Conservation (phyloP, 2,113 vertebrate genomes). For the Peromyscus maniculatus region DNA sequence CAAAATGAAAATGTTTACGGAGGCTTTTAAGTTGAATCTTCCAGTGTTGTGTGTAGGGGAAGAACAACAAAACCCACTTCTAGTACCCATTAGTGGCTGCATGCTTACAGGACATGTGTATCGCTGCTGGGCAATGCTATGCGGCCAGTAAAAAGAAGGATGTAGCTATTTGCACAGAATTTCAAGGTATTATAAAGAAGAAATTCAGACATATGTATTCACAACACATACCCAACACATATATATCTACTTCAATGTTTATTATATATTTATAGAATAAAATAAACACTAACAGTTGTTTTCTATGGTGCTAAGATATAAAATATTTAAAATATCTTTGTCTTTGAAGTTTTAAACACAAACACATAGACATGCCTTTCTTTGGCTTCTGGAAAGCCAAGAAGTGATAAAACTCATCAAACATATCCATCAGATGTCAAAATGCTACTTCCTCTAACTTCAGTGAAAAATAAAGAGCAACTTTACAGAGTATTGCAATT, state of each 20-base stretch:
- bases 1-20: background rate
- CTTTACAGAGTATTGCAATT: background rate
- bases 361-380: background rate
- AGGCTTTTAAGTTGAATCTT: background rate
- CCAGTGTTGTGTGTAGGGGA: background rate
- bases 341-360: conserved; percentile 18
- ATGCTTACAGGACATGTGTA: background rate
- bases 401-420: background rate
- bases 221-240: background rate
- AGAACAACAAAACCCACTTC: background rate
- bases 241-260: background rate
- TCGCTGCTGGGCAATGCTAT: background rate
- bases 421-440: background rate
- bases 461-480: background rate
- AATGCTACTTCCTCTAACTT: background rate
- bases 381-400: background rate
- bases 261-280: conserved; percentile 18
- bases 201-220: background rate
- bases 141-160: background rate
- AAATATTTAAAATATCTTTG: conserved; percentile 26
- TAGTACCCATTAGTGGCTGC: background rate
- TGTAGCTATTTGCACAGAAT: background rate
- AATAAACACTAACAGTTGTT: background rate
- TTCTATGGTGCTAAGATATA: background rate
- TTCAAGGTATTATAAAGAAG: background rate